Conservation (phyloP, 1,140 invertebrate species). For the Patella vulgata region DNA sequence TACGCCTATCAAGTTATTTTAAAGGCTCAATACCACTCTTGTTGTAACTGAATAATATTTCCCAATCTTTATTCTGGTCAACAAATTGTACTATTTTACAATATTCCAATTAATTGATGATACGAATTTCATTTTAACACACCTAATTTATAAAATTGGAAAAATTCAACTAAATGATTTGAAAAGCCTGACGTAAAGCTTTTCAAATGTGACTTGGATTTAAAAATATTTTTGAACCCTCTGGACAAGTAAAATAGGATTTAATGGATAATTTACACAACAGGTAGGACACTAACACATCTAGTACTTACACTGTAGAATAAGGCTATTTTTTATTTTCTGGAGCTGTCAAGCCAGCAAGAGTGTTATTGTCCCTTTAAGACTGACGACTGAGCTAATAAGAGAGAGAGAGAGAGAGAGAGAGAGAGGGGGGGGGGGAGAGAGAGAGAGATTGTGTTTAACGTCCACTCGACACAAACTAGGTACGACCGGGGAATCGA, state of each 20-base stretch:
- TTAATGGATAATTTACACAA: too few species aligned
- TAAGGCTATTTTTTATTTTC: too few species aligned
- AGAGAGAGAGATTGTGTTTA: too few species aligned
- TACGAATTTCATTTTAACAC: constrained; percentile 33
- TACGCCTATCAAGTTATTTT: background rate
- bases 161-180: too few species aligned
- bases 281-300: too few species aligned
- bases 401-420: constrained; percentile 18
- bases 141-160: constrained; percentile 3
- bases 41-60: background rate
- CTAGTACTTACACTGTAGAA: too few species aligned
- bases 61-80: too few species aligned
- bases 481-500: background rate
- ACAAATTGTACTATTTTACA: too few species aligned
- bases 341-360: background rate
- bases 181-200: too few species aligned
- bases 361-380: background rate
- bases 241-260: background rate
- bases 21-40: background rate
- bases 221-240: background rate
- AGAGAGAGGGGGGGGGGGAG: constrained; percentile 35
- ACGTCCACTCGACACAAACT: too few species aligned
- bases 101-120: too few species aligned
- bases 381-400: background rate
- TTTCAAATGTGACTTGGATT: too few species aligned